These are phyloP conservation scores for Oncorhynchus nerka DNA, from an alignment of 2,113 vertebrate genomes.

Conservation along the genomic window DNA sequence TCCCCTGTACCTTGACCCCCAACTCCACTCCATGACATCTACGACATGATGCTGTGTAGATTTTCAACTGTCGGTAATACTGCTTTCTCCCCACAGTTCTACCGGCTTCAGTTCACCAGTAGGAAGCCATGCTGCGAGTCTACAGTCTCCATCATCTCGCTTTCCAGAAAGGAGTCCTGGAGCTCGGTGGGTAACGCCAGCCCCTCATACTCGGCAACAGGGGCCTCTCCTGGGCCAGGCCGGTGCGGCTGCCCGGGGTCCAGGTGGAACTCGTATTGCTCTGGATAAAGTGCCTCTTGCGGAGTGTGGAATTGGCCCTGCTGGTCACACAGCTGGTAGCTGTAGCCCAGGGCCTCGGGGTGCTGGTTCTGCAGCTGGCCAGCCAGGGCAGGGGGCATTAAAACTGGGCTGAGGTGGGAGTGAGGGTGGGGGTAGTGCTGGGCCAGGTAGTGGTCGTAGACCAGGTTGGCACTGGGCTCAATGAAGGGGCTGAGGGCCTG, in stretches of 20 bases:
- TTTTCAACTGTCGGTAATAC: slow-evolving; percentile 61
- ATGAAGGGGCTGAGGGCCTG: slow-evolving; percentile 60
- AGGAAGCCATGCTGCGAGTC: slow-evolving; percentile 95
- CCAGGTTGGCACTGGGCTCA: slow-evolving; percentile 62
- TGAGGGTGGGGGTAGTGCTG: slow-evolving; percentile 71
- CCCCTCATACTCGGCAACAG: slow-evolving; percentile 66
- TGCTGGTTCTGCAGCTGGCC: slow-evolving; percentile 47
- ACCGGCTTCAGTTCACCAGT: slow-evolving; percentile 83
- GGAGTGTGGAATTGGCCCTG: slow-evolving; percentile 27
- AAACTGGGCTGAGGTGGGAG: slow-evolving; percentile 48
- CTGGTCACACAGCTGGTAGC: slow-evolving; percentile 72
- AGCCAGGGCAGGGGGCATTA: slow-evolving; percentile 32
- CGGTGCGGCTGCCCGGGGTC: slow-evolving; percentile 64
- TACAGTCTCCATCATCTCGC: slow-evolving; percentile 98
- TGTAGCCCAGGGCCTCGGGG: slow-evolving; percentile 68
- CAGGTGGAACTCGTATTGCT: slow-evolving; percentile 77
- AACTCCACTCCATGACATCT: slow-evolving; percentile 38
- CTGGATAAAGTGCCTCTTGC: slow-evolving; percentile 67
- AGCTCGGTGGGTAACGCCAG: slow-evolving; percentile 75
- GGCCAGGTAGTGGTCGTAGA: slow-evolving; percentile 76
- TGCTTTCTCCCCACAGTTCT: slow-evolving; percentile 34
- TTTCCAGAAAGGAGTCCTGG: slow-evolving; percentile 83
- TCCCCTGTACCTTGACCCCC: slow-evolving; percentile 41
- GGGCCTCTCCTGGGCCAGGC: slow-evolving; percentile 53
- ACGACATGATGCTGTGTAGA: slow-evolving; percentile 45